Conservation (phyloP, 2,888 invertebrate genomes). For the Pachydiplax longipennis region DNA sequence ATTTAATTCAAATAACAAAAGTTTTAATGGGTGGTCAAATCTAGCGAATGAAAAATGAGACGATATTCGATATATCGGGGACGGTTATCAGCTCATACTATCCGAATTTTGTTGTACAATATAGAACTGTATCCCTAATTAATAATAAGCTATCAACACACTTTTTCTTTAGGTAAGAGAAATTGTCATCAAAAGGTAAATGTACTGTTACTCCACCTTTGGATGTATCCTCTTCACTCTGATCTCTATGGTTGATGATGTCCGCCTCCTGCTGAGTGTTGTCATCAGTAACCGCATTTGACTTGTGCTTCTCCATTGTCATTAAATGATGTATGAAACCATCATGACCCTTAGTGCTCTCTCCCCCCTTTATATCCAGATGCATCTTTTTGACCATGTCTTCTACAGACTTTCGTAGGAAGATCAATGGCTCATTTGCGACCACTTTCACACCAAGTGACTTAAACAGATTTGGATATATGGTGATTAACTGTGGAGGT, state of each 20-base stretch:
- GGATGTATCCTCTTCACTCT: neutral
- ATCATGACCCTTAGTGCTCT: neutral
- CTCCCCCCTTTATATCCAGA: neutral
- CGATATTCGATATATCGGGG: no score
- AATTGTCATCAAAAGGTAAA: neutral
- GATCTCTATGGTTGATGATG: neutral
- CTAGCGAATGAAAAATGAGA: no score
- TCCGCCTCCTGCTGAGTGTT: neutral
- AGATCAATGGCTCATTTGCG: neutral
- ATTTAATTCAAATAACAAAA: no score
- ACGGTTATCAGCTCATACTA: no score
- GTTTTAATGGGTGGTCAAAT: no score
- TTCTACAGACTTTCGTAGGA: neutral
- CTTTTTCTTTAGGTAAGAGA: no score
- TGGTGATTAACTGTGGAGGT: conserved; percentile 40
- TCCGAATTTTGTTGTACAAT: no score
- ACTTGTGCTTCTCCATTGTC: conserved; percentile 48
- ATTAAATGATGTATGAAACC: conserved; percentile 50
- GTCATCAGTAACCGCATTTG: no score
- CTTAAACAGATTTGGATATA: conserved; percentile 4
- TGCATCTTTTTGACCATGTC: neutral
- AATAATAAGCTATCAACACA: no score
- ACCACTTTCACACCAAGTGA: neutral
- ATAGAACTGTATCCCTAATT: no score
- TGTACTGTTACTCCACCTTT: neutral